phyloP scores from a whole-genome alignment of 1,140 invertebrate genomes.

The Macrobrachium rosenbergii region DNA sequence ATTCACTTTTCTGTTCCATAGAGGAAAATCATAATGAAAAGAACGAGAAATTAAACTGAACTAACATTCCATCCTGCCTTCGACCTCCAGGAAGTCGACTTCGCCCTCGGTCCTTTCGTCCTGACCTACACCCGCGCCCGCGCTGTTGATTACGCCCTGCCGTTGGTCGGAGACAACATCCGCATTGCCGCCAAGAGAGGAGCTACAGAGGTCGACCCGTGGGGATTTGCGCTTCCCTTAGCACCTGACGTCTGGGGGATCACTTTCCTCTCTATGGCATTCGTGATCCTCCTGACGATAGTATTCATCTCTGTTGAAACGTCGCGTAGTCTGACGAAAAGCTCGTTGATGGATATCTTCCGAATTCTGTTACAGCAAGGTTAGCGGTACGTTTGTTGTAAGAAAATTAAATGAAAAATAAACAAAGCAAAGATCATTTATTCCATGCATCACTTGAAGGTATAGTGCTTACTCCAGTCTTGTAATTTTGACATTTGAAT shows the following conservation, averaged over 20 bases:
- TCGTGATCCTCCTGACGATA: neutral
- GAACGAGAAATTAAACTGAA: neutral
- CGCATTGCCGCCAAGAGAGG: slow-evolving; percentile 2
- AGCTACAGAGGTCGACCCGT: slow-evolving; percentile 21
- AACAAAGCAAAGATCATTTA: too few relatives aligned
- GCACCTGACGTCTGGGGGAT: slow-evolving; percentile 5
- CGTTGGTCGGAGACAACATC: neutral
- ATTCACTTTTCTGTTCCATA: too few relatives aligned
- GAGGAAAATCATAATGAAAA: too few relatives aligned
- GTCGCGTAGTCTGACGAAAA: neutral
- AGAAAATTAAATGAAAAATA: too few relatives aligned
- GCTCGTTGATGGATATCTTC: neutral
- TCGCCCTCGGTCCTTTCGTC: slow-evolving; percentile 22
- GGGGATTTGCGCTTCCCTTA: slow-evolving; percentile 31
- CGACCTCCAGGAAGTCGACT: slow-evolving; percentile 19
- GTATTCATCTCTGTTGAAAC: neutral
- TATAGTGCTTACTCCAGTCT: too few relatives aligned
- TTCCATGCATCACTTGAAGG: too few relatives aligned
- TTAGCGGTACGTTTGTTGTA: neutral
- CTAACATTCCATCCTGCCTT: neutral
- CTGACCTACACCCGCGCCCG: neutral
- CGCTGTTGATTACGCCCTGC: slow-evolving; percentile 13
- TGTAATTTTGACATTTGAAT: too few relatives aligned
- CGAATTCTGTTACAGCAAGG: neutral
- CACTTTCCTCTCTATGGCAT: neutral